A percentile compares a stretch with the other conserved stretches of the same genome.
Evolutionary conservation across 2,797 vertebrate genomes (phyloP).

Genomic region (Rhyacichthys aspro): DNA sequence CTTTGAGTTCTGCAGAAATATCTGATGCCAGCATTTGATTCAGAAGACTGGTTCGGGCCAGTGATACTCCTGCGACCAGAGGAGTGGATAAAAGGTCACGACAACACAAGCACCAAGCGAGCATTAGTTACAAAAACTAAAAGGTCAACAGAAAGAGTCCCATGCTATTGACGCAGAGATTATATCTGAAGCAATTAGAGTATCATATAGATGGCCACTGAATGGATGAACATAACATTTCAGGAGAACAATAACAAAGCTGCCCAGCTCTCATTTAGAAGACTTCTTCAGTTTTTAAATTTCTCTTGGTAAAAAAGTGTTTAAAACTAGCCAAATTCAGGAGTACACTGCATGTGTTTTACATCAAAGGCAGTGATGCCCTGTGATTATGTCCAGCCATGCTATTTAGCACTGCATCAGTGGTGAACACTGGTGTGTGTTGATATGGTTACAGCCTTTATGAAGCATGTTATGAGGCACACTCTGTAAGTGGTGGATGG

Average conservation of each 20-base stretch:
- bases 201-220: not conserved
- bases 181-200: not conserved
- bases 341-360: conserved; percentile 7
- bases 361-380: not conserved
- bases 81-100: conserved; percentile 7
- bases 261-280: not conserved
- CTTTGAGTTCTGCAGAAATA: not conserved
- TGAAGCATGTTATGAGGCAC: conserved; percentile 57
- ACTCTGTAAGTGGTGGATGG: conserved; percentile 42
- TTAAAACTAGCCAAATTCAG: not conserved
- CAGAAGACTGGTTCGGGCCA: not conserved
- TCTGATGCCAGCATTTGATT: not conserved
- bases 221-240: conserved; percentile 1
- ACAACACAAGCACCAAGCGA: conserved; percentile 8
- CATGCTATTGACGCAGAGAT: not conserved
- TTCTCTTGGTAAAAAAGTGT: not conserved
- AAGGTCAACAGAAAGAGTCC: conserved; percentile 12
- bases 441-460: conserved; percentile 48
- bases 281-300: not conserved
- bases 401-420: conserved; percentile 18
- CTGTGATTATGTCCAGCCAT: conserved; percentile 5
- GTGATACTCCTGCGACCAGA: not conserved
- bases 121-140: conserved; percentile 18
- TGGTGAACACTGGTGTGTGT: conserved; percentile 22
- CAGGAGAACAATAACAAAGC: not conserved